Evolutionary conservation across 2,113 vertebrate species (phyloP).

Genomic region (Cebidichthys violaceus): DNA sequence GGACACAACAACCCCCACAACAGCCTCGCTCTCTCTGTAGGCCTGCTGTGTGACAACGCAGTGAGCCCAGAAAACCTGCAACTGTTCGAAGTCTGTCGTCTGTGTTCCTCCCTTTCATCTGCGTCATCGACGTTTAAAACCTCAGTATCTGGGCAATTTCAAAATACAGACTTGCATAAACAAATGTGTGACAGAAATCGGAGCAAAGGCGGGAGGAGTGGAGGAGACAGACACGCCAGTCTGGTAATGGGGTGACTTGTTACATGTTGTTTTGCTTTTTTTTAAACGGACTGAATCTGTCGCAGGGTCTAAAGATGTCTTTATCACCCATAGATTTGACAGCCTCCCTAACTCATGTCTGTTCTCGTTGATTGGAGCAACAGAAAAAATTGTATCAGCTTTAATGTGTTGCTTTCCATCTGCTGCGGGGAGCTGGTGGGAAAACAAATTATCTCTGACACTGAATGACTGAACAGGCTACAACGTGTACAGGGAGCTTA

Average conservation of each 20-base stretch:
- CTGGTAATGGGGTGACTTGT: conserved; percentile 58
- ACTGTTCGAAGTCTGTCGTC: conserved; percentile 27
- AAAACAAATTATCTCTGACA: background rate
- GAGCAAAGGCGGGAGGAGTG: conserved; percentile 13
- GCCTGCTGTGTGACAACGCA: conserved; percentile 31
- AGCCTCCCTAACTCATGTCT: background rate
- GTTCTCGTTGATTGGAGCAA: conserved; percentile 12
- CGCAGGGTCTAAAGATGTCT: conserved; percentile 10
- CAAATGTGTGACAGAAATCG: conserved; percentile 43
- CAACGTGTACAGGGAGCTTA: background rate
- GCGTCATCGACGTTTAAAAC: conserved; percentile 67
- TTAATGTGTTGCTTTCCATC: conserved; percentile 34
- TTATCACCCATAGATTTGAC: conserved; percentile 19
- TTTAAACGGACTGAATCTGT: background rate
- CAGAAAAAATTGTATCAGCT: background rate
- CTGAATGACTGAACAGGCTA: conserved; percentile 14
- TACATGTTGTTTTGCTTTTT: conserved; percentile 11
- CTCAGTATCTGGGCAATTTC: conserved; percentile 40
- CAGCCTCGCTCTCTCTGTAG: conserved; percentile 40
- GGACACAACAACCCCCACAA: conserved; percentile 62
- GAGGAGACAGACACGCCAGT: conserved; percentile 48
- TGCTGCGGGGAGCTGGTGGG: conserved; percentile 7
- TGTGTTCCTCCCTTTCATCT: conserved; percentile 33
- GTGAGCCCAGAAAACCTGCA: conserved; percentile 39
- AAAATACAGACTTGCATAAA: conserved; percentile 56